A percentile compares a stretch with the other conserved stretches of the same genome.
Evolutionary conservation across 2,113 vertebrate genomes (phyloP).

Genomic region (Oxyura jamaicensis): DNA sequence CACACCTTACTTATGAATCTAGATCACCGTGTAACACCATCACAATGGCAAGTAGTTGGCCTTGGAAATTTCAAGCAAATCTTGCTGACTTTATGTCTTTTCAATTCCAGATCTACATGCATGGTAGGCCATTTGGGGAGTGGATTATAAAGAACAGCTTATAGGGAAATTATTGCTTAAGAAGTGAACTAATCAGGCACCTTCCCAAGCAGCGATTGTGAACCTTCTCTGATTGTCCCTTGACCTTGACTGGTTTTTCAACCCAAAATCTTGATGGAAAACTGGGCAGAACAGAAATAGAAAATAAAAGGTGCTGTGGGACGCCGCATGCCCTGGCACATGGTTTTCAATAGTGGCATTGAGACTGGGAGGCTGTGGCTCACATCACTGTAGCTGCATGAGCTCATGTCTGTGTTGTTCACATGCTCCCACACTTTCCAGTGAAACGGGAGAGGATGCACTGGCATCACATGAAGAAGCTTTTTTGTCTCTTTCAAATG

Average conservation of each 20-base stretch:
- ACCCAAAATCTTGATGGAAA: neutral
- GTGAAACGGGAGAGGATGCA: slow-evolving; percentile 22
- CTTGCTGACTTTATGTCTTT: neutral
- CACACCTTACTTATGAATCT: neutral
- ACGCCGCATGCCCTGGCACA: neutral
- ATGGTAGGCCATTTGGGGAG: neutral
- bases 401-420: slow-evolving; percentile 43
- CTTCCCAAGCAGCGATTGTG: neutral
- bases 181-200: neutral
- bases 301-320: neutral
- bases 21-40: neutral
- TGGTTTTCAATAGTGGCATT: neutral
- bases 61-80: neutral
- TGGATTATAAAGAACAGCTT: neutral
- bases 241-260: neutral
- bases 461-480: slow-evolving; percentile 63
- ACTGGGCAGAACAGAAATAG: neutral
- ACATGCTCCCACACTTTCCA: slow-evolving; percentile 29
- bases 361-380: neutral
- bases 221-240: neutral
- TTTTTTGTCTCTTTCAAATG: slow-evolving; percentile 62
- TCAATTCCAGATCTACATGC: neutral
- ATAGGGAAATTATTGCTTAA: neutral
- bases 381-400: neutral
- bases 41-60: neutral